Evolutionary conservation across 23 tunicate genomes (phyloP), one percentile per base, ranked within the genome.

Genomic region (Diplosoma virens): DNA sequence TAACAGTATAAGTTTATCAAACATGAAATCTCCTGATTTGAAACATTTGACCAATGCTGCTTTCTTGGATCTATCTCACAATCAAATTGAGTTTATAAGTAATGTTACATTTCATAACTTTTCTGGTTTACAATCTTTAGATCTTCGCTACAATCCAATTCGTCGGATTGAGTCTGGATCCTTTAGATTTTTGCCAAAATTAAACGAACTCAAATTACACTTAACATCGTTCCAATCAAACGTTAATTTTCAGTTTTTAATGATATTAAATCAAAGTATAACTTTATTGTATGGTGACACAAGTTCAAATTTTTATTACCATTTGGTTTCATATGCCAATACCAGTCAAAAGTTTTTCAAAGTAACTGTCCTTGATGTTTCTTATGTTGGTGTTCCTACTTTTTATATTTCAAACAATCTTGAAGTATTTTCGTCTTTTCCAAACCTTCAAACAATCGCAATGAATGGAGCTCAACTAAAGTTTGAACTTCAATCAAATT

Each of bases 141-240:
- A 75, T 18, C 28, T 75, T 47, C 66, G 66, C 6, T 3, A 53
- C 45, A 75, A 75, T 18, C 79, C 79, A 25, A 28, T 75, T 18
- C 66, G 79, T 1, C 27, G 29, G 18, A 55, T 75, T 33, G 18
- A 30, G 11, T 3, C 66, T 23, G 66, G 25, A 29, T 16, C 47
- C 30, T 53, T 75, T 23, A 26, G n/a, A 2, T 2, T 18, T 20
- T 47, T 75, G 1, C 1, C 25, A 11, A 14, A 53, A 0, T 25
- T 75, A 9, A 21, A 52, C 1, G 41, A 53, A 1, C 3, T 75
- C 14, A 23, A 28, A 26, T n/a, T 75, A 9, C 14, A 52, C 21
- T 14, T 28, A 16, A 3, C 41, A 5, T 28, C 24, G 25, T 29
- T 1, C 20, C 29, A 31, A 14, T 0, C 29, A n/a, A 47, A 54